Base-by-base conservation (phyloP, 2,797 vertebrate species). In the Microctenopoma steveboyesi region DNA sequence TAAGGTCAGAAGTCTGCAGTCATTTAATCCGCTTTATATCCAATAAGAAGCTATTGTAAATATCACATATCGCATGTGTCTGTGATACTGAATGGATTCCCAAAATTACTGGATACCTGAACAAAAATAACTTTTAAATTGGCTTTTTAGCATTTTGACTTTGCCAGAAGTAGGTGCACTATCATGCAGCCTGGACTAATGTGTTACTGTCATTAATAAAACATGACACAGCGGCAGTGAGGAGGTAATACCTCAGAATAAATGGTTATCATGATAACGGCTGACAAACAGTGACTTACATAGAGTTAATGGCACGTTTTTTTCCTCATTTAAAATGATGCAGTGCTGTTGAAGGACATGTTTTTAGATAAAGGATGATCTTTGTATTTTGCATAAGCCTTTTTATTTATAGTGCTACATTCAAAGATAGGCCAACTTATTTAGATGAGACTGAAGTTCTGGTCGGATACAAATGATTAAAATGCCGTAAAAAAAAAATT, bases 261-360 rank as follows among this genome's bases (percentile, higher is more conserved):
- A 79, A 64, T 69, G 48, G 45, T 76, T 59, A 52, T 39, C 39
- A 64, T 57, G 69, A 66, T 63, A 64, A 74, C 22, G 75, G 46
- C 64, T 72, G 67, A 63, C 56, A 47, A 58, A 68, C 25, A 52
- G 39, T 49, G 69, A 60, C 53, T 64, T 67, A 18, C 60, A 16
- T 53, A 4, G 70, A 76, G 39, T 57, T 74, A 80, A 80, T 75
- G 58, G 42, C 48, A 66, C 56, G 25, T 86, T 72, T 83, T 76
- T 79, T 72, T 63, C 33, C 61, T 81, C 69, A 61, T 65, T 64
- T 46, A 10, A 75, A 80, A 30, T 49, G 49, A 78, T 37, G 25
- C 61, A 55, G 52, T 12, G 14, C 43, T 39, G 45, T 55, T 53
- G 51, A 72, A 72, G 16, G 15, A 8, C 57, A 48, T 22, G 57